Base-by-base conservation (phyloP, 2,888 invertebrate species). In the Hermodice carunculata region DNA sequence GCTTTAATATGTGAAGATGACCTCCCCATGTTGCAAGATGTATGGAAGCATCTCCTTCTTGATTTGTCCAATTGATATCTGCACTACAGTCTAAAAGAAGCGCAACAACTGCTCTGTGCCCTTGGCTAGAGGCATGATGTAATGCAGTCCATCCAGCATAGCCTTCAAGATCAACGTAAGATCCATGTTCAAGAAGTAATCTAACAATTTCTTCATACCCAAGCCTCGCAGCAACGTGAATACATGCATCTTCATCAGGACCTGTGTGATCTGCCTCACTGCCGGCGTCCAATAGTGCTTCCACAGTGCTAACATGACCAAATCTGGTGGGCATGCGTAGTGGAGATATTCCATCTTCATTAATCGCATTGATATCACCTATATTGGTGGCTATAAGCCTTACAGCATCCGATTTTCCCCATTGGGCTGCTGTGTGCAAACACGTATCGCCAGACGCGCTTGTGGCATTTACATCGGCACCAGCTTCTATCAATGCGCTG, bases 101-200 rank as follows among this genome's bases (percentile, higher is more conserved):
- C 48, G 77, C 75, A 1, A 82, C 83, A 37, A 81, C 68, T 40
- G 81, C 80, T 22, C 76, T 74, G 49, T 84, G 79, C 3, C 79
- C 81, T 40, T 80, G 59, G 66, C 81, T 78, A 31, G 79, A 76
- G 6, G 85, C 85, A 80, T 80, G 80, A 66, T 83, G 83, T 31
- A 85, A 70, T 1, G 82, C 81, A 22, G 81, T 83, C 82, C 82
- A 83, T 40, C 76, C 75, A 61, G 79, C 80, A 80, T 80, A 67
- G 14, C 61, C 61, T n/a, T 32, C 26, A 40, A 43, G 46, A 42
- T 68, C 61, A 24, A 51, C 44, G 34, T 62, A 49, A 29, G 34
- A 54, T 1, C 48, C 37, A 34, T n/a, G n/a, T 3, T n/a, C 19
- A 22, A 60, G 28, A 17, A 66, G 31, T 19, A 57, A 8, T 1